These are phyloP conservation scores for Distichodus sexfasciatus DNA, from an alignment of 2,797 vertebrate genomes.

Conservation along the genomic window DNA sequence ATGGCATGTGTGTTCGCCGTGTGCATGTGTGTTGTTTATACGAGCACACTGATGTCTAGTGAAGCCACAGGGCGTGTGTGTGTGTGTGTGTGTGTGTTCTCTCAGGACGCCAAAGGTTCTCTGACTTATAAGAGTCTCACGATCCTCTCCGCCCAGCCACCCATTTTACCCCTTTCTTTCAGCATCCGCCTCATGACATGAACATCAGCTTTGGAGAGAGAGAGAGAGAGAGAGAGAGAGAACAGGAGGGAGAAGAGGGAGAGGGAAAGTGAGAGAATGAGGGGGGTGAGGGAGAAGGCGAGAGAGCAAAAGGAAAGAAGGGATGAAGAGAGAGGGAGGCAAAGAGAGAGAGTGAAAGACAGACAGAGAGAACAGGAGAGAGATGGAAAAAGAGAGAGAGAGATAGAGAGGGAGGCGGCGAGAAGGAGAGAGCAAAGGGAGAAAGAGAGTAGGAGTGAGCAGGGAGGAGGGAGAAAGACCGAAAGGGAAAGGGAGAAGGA, in stretches of 20 bases:
- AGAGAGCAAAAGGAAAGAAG: background rate
- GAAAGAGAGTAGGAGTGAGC: background rate
- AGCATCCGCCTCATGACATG: background rate
- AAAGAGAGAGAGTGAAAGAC: background rate
- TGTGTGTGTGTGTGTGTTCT: background rate
- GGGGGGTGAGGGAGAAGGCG: background rate
- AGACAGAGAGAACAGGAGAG: background rate
- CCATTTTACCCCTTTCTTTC: constrained; percentile 20
- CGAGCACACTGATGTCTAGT: background rate
- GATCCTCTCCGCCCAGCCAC: background rate
- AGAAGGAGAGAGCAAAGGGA: background rate
- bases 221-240: background rate
- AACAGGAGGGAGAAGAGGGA: background rate
- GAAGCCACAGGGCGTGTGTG: background rate
- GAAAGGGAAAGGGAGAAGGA: background rate
- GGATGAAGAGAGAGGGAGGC: background rate
- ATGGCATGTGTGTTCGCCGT: background rate
- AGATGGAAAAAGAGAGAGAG: background rate
- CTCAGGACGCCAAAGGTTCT: background rate
- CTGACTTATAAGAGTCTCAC: background rate
- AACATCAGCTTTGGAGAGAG: background rate
- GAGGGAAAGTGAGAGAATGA: background rate
- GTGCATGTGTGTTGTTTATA: background rate
- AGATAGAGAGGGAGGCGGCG: background rate
- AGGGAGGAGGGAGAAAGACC: background rate